Conservation (phyloP, 2,888 invertebrate species). For the Fissipunctia ypsillon region DNA sequence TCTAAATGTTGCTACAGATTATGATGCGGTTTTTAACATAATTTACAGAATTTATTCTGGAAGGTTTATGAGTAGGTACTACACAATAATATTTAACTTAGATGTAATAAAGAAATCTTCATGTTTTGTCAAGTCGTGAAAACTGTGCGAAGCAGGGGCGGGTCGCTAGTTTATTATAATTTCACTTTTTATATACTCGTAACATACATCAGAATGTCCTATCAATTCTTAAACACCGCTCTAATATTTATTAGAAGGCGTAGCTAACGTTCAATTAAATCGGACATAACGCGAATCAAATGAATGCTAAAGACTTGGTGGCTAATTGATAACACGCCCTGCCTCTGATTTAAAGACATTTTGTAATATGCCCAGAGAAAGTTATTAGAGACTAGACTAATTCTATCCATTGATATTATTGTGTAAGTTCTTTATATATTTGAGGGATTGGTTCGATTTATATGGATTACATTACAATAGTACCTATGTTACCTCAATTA, state of each 20-base stretch:
- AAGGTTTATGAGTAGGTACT: background rate
- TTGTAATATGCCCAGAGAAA: constrained; percentile 68
- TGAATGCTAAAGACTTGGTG: constrained; percentile 73
- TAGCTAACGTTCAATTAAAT: constrained; percentile 72
- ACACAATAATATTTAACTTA: background rate
- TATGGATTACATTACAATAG: background rate
- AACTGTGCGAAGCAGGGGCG: background rate
- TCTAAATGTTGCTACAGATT: background rate
- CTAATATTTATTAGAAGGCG: constrained; percentile 62
- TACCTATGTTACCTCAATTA: no score
- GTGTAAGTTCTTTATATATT: constrained; percentile 35
- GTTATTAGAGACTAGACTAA: constrained; percentile 49
- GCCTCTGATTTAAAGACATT: constrained; percentile 71
- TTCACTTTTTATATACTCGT: constrained; percentile 32
- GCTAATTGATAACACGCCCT: constrained; percentile 79
- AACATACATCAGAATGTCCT: constrained; percentile 32
- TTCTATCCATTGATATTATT: constrained; percentile 52
- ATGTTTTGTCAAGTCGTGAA: background rate
- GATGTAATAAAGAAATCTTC: background rate
- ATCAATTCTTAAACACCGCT: constrained; percentile 46
- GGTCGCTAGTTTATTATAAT: background rate
- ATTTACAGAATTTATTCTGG: background rate
- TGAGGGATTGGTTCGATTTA: constrained; percentile 27
- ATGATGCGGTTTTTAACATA: background rate
- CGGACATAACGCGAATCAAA: constrained; percentile 73